Percentiles rank a stretch among this genome's conserved stretches.
Conservation (phyloP, 2,888 invertebrate species). For the Rhopalosiphum nymphaeae region DNA sequence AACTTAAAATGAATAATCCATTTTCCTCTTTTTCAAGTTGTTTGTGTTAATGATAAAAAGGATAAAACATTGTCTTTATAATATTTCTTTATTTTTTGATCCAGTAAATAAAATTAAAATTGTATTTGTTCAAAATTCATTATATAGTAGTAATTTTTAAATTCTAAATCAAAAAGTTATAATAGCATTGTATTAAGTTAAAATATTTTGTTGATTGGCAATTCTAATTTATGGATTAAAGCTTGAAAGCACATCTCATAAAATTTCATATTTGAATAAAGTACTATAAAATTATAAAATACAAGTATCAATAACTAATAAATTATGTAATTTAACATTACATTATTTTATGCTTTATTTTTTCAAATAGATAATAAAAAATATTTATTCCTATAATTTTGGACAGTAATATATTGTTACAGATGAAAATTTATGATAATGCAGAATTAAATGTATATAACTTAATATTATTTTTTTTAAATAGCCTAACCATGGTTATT, state of each 20-base stretch:
- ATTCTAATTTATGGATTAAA: not conserved
- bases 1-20: too few relatives aligned
- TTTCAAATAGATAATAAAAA: not conserved
- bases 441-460: not conserved
- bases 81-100: not conserved
- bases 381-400: not conserved
- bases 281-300: not conserved
- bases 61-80: not conserved
- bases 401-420: not conserved
- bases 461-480: too few relatives aligned
- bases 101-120: not conserved
- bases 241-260: not conserved
- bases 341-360: too few relatives aligned
- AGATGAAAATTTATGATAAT: not conserved
- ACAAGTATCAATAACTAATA: not conserved
- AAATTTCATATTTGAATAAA: not conserved
- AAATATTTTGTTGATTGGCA: not conserved
- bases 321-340: too few relatives aligned
- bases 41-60: too few relatives aligned
- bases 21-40: too few relatives aligned
- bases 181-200: not conserved
- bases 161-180: not conserved
- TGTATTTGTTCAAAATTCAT: not conserved
- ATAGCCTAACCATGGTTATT: not conserved
- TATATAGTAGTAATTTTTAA: not conserved